Percentiles rank a stretch among this genome's conserved stretches.
phyloP scores from a whole-genome alignment of 2,888 invertebrate species.

The Eurois occulta region DNA sequence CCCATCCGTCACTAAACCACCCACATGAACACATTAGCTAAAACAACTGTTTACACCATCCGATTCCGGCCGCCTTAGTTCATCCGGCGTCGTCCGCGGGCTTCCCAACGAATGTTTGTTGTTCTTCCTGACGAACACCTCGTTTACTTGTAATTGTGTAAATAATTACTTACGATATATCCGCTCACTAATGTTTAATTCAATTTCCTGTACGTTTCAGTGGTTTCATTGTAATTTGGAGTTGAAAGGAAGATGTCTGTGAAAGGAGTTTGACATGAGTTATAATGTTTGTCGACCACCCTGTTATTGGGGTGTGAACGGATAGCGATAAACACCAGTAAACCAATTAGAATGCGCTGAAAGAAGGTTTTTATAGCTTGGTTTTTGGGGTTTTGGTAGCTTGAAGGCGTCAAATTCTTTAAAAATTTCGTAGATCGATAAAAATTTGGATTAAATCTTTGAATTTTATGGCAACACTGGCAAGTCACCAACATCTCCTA shows the following conservation, averaged over 20 bases:
- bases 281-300: slow-evolving; percentile 31
- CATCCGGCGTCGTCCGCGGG: slow-evolving; percentile 43
- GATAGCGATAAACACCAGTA: background rate
- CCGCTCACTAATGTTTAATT: slow-evolving; percentile 44
- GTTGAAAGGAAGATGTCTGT: slow-evolving; percentile 34
- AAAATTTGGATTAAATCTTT: too few species aligned
- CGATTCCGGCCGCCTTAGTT: slow-evolving; percentile 31
- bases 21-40: slow-evolving; percentile 51
- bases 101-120: slow-evolving; percentile 46
- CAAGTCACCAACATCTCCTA: background rate
- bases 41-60: slow-evolving; percentile 40
- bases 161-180: slow-evolving; percentile 62
- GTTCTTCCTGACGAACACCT: slow-evolving; percentile 32
- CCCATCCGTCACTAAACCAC: background rate
- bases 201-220: slow-evolving; percentile 49
- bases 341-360: background rate
- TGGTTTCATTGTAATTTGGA: slow-evolving; percentile 45
- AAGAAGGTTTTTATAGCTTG: background rate
- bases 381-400: too few species aligned
- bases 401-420: background rate
- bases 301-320: background rate
- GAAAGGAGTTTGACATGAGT: background rate
- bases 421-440: background rate
- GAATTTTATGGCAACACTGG: background rate
- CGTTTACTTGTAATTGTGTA: slow-evolving; percentile 48